These are phyloP conservation scores for Leptobrachium leishanense DNA, from an alignment of 2,113 vertebrate genomes.

Conservation along the genomic window DNA sequence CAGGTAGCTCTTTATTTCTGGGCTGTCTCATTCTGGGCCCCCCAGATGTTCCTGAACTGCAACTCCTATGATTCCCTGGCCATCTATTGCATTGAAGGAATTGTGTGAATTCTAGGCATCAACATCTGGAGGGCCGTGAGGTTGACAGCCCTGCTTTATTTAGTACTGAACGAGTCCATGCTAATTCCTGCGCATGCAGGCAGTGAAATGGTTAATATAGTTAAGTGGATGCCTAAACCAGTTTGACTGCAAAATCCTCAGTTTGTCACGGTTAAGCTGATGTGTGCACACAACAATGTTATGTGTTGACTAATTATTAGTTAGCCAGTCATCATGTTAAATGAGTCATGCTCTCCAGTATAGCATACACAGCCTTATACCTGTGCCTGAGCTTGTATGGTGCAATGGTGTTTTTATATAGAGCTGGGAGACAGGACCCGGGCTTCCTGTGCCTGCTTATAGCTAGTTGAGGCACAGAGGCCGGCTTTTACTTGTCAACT, in stretches of 20 bases:
- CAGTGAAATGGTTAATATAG: neutral
- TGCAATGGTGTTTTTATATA: neutral
- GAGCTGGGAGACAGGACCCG: neutral
- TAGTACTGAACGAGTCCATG: no score
- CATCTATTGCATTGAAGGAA: no score
- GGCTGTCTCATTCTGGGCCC: no score
- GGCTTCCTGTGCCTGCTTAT: no score
- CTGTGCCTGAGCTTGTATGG: neutral
- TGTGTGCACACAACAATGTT: neutral
- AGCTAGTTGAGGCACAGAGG: no score
- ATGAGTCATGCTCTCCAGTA: neutral
- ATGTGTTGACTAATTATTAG: slow-evolving; percentile 9
- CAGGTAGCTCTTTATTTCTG: no score
- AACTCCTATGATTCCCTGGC: no score
- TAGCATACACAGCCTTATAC: neutral
- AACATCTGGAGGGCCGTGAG: no score
- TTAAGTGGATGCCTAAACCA: neutral
- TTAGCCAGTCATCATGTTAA: slow-evolving; percentile 5
- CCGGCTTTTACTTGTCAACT: no score
- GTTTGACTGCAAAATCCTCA: neutral
- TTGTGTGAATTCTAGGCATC: no score
- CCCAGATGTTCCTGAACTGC: no score
- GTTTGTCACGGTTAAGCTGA: neutral
- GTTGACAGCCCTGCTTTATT: no score
- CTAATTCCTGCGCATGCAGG: neutral